Evolutionary conservation across 2,797 vertebrate genomes (phyloP).

Genomic region (Triplophysa bombifrons): DNA sequence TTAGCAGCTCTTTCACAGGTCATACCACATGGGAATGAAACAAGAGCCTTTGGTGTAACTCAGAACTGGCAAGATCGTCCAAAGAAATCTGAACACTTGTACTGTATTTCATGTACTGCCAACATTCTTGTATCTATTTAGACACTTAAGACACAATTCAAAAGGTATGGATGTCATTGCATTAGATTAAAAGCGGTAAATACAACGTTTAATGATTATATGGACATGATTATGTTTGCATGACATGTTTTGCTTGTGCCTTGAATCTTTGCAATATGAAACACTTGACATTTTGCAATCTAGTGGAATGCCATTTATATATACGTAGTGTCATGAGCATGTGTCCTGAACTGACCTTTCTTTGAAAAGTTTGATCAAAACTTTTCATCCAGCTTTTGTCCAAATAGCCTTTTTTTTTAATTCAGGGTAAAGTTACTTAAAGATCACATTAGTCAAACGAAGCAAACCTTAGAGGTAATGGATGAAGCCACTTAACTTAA

Average conservation of each 20-base stretch:
- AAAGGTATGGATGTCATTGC: neutral
- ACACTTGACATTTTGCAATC: no score
- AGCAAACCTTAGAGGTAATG: neutral
- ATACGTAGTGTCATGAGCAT: neutral
- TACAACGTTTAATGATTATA: no score
- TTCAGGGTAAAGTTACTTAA: neutral
- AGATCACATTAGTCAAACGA: constrained; percentile 1
- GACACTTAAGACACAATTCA: no score
- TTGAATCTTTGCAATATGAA: no score
- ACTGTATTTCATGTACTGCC: neutral
- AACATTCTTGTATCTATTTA: no score
- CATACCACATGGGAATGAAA: neutral
- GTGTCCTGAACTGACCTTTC: neutral
- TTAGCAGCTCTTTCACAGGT: neutral
- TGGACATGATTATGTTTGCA: no score
- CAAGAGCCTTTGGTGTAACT: neutral
- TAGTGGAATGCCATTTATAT: no score
- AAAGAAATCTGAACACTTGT: constrained; percentile 4
- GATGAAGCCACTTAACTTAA: constrained; percentile 14
- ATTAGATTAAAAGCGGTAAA: neutral
- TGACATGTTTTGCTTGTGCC: no score
- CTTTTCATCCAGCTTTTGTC: neutral
- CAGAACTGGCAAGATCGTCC: neutral
- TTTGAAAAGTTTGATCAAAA: neutral
- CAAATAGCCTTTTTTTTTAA: neutral